These are phyloP conservation scores for Timema cristinae DNA, from an alignment of 2,888 invertebrate species.

Conservation along the genomic window DNA sequence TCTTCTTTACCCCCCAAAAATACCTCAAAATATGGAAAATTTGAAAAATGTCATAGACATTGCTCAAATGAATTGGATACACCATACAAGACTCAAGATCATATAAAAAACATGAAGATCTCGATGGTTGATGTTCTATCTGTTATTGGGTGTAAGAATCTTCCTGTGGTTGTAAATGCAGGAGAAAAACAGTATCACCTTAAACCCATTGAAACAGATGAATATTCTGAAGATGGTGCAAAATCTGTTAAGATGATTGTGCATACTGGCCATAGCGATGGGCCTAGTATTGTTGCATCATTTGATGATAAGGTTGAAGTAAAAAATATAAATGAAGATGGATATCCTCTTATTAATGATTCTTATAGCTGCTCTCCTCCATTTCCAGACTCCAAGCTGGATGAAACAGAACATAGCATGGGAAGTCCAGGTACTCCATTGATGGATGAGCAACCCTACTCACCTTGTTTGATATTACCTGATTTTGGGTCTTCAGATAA, in stretches of 20 bases:
- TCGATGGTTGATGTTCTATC: slow-evolving; percentile 7
- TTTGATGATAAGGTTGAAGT: slow-evolving; percentile 4
- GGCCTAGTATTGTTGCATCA: neutral
- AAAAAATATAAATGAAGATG: neutral
- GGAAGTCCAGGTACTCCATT: slow-evolving; percentile 32
- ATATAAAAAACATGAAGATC: too few relatives aligned
- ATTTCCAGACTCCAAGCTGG: too few relatives aligned
- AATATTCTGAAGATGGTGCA: slow-evolving; percentile 1
- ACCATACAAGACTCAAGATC: too few relatives aligned
- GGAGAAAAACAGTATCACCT: slow-evolving; percentile 3
- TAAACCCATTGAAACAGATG: neutral
- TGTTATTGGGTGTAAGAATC: slow-evolving; percentile 6
- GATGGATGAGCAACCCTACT: slow-evolving; percentile 30
- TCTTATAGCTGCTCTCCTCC: too few relatives aligned
- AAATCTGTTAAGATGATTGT: slow-evolving; percentile 4
- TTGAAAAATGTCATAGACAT: too few relatives aligned
- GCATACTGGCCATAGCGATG: neutral
- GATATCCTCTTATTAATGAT: too few relatives aligned
- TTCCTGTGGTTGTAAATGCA: slow-evolving; percentile 11
- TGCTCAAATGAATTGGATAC: too few relatives aligned
- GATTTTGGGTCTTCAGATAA: neutral
- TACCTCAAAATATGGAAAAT: too few relatives aligned
- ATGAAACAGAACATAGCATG: slow-evolving; percentile 8
- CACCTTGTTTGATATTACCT: slow-evolving; percentile 24
- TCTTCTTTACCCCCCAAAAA: too few relatives aligned